Conservation (phyloP, 2,797 vertebrate species). For the Bovichtus variegatus region DNA sequence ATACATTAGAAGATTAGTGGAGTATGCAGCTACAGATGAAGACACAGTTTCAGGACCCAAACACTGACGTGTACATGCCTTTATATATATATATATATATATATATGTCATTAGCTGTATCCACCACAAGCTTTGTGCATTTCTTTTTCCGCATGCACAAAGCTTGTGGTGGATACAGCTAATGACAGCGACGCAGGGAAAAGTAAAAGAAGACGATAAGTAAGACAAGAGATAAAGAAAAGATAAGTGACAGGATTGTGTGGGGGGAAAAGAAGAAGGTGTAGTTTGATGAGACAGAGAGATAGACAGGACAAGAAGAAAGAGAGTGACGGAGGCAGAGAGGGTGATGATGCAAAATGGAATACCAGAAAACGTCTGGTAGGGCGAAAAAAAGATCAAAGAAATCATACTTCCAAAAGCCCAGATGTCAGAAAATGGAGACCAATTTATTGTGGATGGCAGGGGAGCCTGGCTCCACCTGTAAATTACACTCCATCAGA, state of each 20-base stretch:
- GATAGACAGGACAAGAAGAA: constrained; percentile 47
- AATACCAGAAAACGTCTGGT: constrained; percentile 65
- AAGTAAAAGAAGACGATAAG: constrained; percentile 51
- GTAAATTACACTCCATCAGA: constrained; percentile 76
- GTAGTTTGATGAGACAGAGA: constrained; percentile 58
- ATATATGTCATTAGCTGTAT: too few relatives aligned
- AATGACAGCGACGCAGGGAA: constrained; percentile 45
- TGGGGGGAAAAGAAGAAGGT: constrained; percentile 4
- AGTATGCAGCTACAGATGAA: background rate
- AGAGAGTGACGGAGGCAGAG: constrained; percentile 47
- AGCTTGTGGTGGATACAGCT: constrained; percentile 35
- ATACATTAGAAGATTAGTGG: too few relatives aligned
- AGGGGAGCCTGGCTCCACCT: constrained; percentile 77
- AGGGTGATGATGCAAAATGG: constrained; percentile 69
- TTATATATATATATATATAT: too few relatives aligned
- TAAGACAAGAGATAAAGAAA: constrained; percentile 55
- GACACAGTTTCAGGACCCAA: background rate
- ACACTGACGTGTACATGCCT: background rate
- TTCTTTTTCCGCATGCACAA: too few relatives aligned
- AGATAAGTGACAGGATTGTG: constrained; percentile 52
- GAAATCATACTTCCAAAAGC: constrained; percentile 77
- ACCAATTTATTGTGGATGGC: constrained; percentile 80
- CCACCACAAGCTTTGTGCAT: too few relatives aligned
- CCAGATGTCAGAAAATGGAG: constrained; percentile 81
- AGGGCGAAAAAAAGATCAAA: constrained; percentile 80